These are phyloP conservation scores for Phalacrocorax brasilianus DNA, from an alignment of 2,113 vertebrate species.

Conservation along the genomic window DNA sequence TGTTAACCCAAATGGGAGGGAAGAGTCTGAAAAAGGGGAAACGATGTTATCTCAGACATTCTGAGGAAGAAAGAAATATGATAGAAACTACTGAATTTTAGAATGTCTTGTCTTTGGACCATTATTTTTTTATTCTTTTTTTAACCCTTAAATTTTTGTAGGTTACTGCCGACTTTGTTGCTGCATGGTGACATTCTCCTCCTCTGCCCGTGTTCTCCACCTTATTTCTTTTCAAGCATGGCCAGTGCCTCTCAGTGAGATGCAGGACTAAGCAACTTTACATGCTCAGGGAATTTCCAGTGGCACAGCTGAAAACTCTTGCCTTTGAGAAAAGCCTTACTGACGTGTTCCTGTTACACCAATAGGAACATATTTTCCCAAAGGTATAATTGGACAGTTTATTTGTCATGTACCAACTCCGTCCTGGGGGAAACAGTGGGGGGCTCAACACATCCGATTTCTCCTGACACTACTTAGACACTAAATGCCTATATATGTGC, in stretches of 20 bases:
- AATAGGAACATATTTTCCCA: neutral
- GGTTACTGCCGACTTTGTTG: neutral
- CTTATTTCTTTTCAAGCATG: neutral
- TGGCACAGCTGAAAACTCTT: neutral
- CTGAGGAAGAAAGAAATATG: neutral
- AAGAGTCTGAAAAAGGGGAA: neutral
- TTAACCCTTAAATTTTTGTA: neutral
- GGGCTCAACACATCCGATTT: neutral
- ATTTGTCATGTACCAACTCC: neutral
- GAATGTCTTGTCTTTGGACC: neutral
- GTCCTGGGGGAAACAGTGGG: neutral
- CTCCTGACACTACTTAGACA: neutral
- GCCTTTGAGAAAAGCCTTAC: neutral
- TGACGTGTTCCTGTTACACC: neutral
- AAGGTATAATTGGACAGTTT: neutral
- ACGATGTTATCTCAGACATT: neutral
- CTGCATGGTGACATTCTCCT: neutral
- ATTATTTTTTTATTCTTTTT: neutral
- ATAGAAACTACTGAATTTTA: neutral
- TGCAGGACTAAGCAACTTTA: neutral
- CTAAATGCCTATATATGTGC: neutral
- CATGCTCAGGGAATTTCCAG: neutral
- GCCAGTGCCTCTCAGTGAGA: neutral
- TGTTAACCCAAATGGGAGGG: neutral
- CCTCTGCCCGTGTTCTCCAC: neutral